These are phyloP conservation scores for Drosophila obscura DNA, from an alignment of 1,140 invertebrate species.

Conservation along the genomic window DNA sequence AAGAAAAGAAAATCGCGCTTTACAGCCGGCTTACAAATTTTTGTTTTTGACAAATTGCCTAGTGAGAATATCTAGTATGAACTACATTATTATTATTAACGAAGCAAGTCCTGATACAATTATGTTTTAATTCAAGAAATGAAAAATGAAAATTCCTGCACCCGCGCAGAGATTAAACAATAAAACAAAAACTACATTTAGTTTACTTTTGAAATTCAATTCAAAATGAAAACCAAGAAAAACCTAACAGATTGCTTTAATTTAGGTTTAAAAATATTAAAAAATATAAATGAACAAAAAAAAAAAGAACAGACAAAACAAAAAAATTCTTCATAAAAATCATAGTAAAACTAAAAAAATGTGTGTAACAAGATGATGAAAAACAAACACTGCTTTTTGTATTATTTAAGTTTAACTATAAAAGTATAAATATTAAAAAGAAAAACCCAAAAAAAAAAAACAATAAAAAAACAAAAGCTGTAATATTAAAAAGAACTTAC, in stretches of 20 bases:
- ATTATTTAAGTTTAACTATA: slow-evolving; percentile 80
- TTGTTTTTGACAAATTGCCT: slow-evolving; percentile 22
- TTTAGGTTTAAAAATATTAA: slow-evolving; percentile 65
- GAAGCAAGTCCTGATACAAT: slow-evolving; percentile 4
- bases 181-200: slow-evolving; percentile 39
- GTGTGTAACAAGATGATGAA: slow-evolving; percentile 70
- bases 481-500: slow-evolving; percentile 72
- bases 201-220: slow-evolving; percentile 36
- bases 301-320: slow-evolving; percentile 9
- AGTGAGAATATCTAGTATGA: slow-evolving; percentile 32
- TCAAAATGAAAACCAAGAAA: slow-evolving; percentile 22
- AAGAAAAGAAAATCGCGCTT: slow-evolving; percentile 12
- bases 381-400: slow-evolving; percentile 80
- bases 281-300: slow-evolving; percentile 2
- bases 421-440: slow-evolving; percentile 66
- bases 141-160: neutral
- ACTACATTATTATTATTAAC: slow-evolving; percentile 19
- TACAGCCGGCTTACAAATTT: slow-evolving; percentile 33
- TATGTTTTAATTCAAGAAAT: slow-evolving; percentile 25
- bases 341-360: slow-evolving; percentile 63
- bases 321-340: slow-evolving; percentile 62
- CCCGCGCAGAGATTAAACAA: slow-evolving; percentile 20
- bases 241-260: slow-evolving; percentile 73
- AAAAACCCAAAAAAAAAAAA: slow-evolving; percentile 35
- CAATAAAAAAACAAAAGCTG: slow-evolving; percentile 58